Evolutionary conservation across 2,797 vertebrate species (phyloP), one percentile per base, ranked within the genome.

Genomic region (Enteromius thamalakanensis): DNA sequence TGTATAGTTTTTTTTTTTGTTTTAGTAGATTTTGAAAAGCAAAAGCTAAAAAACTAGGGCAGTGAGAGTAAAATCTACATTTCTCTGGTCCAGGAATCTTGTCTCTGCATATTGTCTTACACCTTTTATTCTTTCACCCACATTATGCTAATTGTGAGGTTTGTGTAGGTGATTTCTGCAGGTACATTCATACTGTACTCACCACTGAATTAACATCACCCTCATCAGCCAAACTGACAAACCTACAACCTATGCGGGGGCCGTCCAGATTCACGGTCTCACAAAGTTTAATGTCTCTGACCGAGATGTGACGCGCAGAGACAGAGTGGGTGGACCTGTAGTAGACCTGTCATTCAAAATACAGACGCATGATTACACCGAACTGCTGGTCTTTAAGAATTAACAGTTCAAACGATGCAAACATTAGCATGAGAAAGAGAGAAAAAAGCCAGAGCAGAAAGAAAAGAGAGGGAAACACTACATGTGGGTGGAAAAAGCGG

Each of bases 91-190:
- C 67, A 79, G 23, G 45, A n/a, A 21, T 86, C 55, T 81, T 4
- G 40, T 62, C 58, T 19, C 17, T 29, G 11, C 0, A 2, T 49
- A 67, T 55, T 60, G 79, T 84, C 62, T 86, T 82, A 51, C 83
- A 84, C 55, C 40, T 81, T 53, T 79, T 47, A 75, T 65, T 81
- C 42, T 84, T n/a, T 81, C 82, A 79, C 81, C 75, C 79, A 86
- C 85, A 15, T 0, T 79, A 92, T 91, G 89, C 81, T 90, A 92
- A 91, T 90, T 4, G 26, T 91, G 91, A 91, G 91, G 90, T 92
- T 87, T 77, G 40, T 77, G 42, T 79, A 87, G 84, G 77, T 71
- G 72, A 86, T 42, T 65, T 42, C 6, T 60, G 68, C 82, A 87
- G 37, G 86, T 82, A 81, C 34, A 88, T 81, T 86, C 58, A 83